A percentile compares a stretch with the other conserved stretches of the same genome.
These are phyloP conservation scores for Augiades crinisus DNA, from an alignment of 2,888 invertebrate species.

Conservation along the genomic window DNA sequence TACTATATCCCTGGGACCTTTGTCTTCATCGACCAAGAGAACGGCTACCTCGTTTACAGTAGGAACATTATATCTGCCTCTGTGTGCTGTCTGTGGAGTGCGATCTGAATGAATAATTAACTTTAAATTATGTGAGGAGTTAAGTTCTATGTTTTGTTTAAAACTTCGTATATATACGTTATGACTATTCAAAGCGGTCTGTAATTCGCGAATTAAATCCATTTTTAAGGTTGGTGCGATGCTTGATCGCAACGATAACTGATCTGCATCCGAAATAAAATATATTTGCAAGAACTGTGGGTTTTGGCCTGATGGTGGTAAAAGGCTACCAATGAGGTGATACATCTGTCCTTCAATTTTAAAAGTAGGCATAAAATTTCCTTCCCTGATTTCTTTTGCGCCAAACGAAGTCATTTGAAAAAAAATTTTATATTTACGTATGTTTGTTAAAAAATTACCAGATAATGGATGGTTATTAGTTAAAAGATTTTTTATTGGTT, in stretches of 20 bases:
- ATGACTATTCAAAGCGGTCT: background rate
- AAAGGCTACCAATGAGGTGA: slow-evolving; percentile 25
- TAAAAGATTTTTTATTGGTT: no score
- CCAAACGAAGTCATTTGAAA: slow-evolving; percentile 41
- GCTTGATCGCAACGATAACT: background rate
- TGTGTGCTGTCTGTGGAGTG: background rate
- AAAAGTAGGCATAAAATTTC: slow-evolving; percentile 23
- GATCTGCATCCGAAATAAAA: slow-evolving; percentile 18
- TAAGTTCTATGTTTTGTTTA: background rate
- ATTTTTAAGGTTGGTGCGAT: background rate
- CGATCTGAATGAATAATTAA: background rate
- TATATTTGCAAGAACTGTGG: slow-evolving; percentile 31
- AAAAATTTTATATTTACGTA: slow-evolving; percentile 30
- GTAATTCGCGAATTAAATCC: background rate
- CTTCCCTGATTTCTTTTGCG: slow-evolving; percentile 26
- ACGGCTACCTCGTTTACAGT: background rate
- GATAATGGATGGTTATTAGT: slow-evolving; percentile 26
- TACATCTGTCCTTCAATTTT: slow-evolving; percentile 10
- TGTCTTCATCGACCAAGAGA: slow-evolving; percentile 35
- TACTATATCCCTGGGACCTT: slow-evolving; percentile 37
- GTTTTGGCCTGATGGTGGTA: slow-evolving; percentile 25
- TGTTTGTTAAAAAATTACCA: slow-evolving; percentile 27
- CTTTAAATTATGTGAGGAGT: background rate
- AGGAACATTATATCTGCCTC: background rate
- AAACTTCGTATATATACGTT: background rate